Conservation (phyloP, 1,140 invertebrate genomes). For the Vanessa atalanta region DNA sequence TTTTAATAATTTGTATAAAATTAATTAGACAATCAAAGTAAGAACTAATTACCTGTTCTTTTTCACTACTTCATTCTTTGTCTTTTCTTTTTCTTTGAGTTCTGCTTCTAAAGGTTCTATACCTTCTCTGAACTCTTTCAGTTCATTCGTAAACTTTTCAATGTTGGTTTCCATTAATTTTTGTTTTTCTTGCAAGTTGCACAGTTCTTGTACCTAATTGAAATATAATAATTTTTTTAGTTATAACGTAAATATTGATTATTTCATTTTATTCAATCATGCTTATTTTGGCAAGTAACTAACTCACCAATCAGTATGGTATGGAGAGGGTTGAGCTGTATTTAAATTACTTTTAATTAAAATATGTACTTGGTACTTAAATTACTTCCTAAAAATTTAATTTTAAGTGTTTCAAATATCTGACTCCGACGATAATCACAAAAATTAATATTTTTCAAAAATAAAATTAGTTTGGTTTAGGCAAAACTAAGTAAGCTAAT, state of each 20-base stretch:
- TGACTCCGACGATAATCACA: no score
- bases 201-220: constrained; percentile 74
- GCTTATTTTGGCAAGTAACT: no score
- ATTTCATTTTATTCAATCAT: no score
- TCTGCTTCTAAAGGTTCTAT: constrained; percentile 58
- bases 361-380: no score
- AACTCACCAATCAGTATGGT: no score
- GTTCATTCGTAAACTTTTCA: constrained; percentile 58
- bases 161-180: constrained; percentile 64
- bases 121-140: constrained; percentile 60
- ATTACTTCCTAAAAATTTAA: no score
- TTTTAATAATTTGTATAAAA: background rate
- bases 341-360: no score
- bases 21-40: background rate
- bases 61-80: constrained; percentile 61
- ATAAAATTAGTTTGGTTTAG: no score
- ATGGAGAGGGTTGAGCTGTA: no score
- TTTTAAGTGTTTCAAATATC: no score
- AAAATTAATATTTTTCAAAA: no score
- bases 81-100: constrained; percentile 62
- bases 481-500: background rate
- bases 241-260: no score
- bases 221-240: constrained; percentile 8
- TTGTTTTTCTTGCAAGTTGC: constrained; percentile 70
- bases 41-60: constrained; percentile 58